Percentiles rank a stretch among this genome's conserved stretches.
phyloP scores from a whole-genome alignment of 2,797 vertebrate species.

The Prunella strophiata region DNA sequence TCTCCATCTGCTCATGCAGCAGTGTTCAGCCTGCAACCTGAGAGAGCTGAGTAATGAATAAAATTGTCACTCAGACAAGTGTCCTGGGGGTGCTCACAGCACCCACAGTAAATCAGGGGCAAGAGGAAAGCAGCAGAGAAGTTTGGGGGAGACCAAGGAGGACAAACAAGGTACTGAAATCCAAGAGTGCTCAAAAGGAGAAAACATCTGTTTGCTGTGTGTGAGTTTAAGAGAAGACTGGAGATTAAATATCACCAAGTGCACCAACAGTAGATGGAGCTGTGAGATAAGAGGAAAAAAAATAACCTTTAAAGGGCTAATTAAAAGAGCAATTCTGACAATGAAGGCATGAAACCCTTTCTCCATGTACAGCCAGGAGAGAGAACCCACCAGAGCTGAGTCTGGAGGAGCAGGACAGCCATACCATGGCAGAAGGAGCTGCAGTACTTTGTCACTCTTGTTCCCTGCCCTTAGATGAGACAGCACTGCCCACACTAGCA shows the following conservation, averaged over 20 bases:
- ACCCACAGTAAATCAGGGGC: background rate
- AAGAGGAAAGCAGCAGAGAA: background rate
- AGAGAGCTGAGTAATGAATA: background rate
- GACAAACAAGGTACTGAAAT: background rate
- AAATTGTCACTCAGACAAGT: background rate
- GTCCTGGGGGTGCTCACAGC: background rate
- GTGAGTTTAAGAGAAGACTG: background rate
- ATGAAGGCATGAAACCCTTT: background rate
- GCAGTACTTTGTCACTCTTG: background rate
- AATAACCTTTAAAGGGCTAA: background rate
- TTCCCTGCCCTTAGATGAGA: background rate
- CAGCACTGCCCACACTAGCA: background rate
- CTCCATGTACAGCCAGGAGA: background rate
- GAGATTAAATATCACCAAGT: background rate
- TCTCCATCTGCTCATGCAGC: background rate
- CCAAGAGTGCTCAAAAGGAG: background rate
- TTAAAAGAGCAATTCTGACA: background rate
- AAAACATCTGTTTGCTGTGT: background rate
- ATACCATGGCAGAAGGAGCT: background rate
- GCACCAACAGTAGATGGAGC: slow-evolving; percentile 3
- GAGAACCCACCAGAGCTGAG: background rate
- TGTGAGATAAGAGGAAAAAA: background rate
- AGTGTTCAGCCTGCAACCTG: background rate
- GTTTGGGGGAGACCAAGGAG: background rate
- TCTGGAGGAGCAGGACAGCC: background rate